These are phyloP conservation scores for Leptothorax acervorum DNA, from an alignment of 2,888 invertebrate species.

Conservation along the genomic window DNA sequence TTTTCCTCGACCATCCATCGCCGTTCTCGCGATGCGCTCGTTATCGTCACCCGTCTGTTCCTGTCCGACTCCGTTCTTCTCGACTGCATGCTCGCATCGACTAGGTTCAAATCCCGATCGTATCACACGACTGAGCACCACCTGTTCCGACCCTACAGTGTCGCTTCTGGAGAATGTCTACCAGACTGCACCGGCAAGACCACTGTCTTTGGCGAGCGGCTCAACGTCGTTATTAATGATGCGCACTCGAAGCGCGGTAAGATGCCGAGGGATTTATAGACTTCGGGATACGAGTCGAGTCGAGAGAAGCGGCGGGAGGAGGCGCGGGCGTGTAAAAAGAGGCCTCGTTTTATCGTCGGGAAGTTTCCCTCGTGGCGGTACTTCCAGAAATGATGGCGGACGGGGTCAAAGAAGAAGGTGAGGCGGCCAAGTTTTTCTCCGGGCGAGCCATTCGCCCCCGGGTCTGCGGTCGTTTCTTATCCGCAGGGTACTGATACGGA, in stretches of 20 bases:
- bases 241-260: conserved; percentile 62
- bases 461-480: conserved; percentile 67
- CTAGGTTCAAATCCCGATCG: conserved; percentile 12
- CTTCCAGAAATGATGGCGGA: conserved; percentile 50
- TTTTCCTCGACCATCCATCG: background rate
- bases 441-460: conserved; percentile 57
- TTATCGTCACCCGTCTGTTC: conserved; percentile 35
- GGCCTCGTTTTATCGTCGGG: conserved; percentile 67
- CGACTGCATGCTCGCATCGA: conserved; percentile 16
- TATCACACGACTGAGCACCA: conserved; percentile 20
- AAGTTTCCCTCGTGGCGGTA: conserved; percentile 63
- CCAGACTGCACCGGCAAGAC: conserved; percentile 25
- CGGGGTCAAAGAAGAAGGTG: conserved; percentile 51
- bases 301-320: background rate
- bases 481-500: conserved; percentile 48
- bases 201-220: conserved; percentile 18
- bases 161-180: conserved; percentile 1
- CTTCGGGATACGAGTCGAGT: conserved; percentile 36
- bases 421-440: conserved; percentile 52
- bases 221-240: conserved; percentile 76
- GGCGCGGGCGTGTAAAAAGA: conserved; percentile 60
- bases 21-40: background rate
- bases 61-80: conserved; percentile 22
- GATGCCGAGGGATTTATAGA: conserved; percentile 64
- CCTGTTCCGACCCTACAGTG: conserved; percentile 11